Base-by-base conservation (phyloP, 2,113 vertebrate genomes). In the Lontra canadensis region DNA sequence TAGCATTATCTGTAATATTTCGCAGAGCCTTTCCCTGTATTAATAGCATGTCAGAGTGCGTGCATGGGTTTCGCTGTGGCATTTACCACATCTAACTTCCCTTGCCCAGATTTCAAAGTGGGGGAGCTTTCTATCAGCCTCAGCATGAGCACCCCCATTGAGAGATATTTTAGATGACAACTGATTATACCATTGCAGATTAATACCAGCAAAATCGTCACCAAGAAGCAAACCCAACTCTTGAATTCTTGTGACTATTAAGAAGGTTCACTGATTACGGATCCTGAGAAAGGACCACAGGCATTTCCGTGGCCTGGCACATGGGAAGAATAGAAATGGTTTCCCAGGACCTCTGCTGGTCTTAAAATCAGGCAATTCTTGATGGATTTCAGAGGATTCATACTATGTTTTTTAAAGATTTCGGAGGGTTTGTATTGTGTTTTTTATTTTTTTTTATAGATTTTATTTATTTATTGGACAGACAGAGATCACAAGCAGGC, bases 1-100 rank as follows among this genome's bases (percentile, higher is more conserved):
- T n/a, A 85, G 86, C 73, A 89, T 92, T 95, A 73, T 89, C 74
- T 83, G 69, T 87, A 95, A 83, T 89, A 96, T 80, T 91, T 91
- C 82, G 78, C 86, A 90, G 85, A 97, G 25, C 5, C 63, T 85
- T 86, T 95, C 29, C 73, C 67, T 63, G 26, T 42, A 69, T 73
- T 87, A 90, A 84, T 52, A 84, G 81, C 63, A 65, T 1, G 23
- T n/a, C 34, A 57, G 79, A 47, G 71, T 55, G 17, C 5, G 11
- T 14, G n/a, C 36, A 15, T 8, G 10, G 26, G 17, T 55, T 97
- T 90, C 20, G 0, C 39, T 31, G 57, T 69, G 93, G 23, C 49
- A 31, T 76, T 86, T 84, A 83, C 84, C 74, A 52, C 29, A 20
- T 71, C 36, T 73, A 9, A 61, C 25, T 65, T 44, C 87, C 79